Evolutionary conservation across 2,888 invertebrate species (phyloP).

Genomic region (Liopterus haemorrhoidalis): DNA sequence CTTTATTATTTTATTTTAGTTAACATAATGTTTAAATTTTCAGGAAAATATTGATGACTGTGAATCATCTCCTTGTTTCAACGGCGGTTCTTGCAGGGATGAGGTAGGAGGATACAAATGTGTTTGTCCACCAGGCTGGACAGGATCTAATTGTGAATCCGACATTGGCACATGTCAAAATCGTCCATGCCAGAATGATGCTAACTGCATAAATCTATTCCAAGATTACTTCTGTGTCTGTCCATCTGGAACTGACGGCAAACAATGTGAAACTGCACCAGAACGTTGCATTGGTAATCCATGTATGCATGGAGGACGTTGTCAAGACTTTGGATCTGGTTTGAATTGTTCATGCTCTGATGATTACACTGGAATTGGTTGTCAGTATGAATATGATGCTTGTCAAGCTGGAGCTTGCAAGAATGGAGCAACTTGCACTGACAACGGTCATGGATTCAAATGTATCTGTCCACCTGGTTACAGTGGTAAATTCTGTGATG

Average conservation of each 20-base stretch:
- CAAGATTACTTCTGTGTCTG: conserved; percentile 87
- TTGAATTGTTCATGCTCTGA: conserved; percentile 87
- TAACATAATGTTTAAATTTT: conserved; percentile 12
- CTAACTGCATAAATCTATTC: conserved; percentile 85
- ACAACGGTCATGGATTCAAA: conserved; percentile 76
- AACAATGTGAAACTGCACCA: conserved; percentile 94
- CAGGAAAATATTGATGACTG: conserved; percentile 79
- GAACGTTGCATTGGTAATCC: conserved; percentile 90
- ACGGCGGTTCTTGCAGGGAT: conserved; percentile 84
- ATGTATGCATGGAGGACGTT: conserved; percentile 93
- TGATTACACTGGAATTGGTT: conserved; percentile 82
- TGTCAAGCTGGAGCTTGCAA: conserved; percentile 85
- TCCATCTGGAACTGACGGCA: conserved; percentile 92
- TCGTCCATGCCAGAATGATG: conserved; percentile 88
- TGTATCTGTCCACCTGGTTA: conserved; percentile 81
- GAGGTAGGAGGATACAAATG: conserved; percentile 80
- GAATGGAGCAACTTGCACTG: conserved; percentile 88
- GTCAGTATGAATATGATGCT: conserved; percentile 90
- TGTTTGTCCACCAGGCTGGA: conserved; percentile 79
- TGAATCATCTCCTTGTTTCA: conserved; percentile 74
- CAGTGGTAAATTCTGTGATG: conserved; percentile 75
- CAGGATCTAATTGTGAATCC: conserved; percentile 74
- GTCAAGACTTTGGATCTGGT: conserved; percentile 92
- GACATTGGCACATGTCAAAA: conserved; percentile 84
- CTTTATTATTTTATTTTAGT: conserved; percentile 8